These are phyloP conservation scores for Cephalophus harveyi DNA, from an alignment of 2,113 vertebrate genomes.

Conservation along the genomic window DNA sequence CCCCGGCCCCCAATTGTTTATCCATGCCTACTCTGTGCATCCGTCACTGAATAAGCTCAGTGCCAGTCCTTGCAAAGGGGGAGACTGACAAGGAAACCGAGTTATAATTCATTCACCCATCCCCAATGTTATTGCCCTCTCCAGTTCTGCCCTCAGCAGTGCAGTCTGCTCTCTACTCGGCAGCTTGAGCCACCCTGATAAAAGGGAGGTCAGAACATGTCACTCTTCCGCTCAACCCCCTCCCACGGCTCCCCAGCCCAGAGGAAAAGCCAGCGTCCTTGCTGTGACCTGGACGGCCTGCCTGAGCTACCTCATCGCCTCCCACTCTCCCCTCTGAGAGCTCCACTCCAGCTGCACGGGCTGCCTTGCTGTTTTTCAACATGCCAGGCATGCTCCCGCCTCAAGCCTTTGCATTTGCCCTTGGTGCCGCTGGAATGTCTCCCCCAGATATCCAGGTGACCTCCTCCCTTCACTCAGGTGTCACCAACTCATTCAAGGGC, in stretches of 20 bases:
- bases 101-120: neutral
- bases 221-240: neutral
- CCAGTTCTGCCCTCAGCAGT: neutral
- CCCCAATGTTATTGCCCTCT: neutral
- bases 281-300: conserved; percentile 33
- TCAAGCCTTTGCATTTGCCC: neutral
- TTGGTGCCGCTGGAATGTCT: neutral
- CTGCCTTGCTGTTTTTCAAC: neutral
- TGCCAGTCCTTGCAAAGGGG: neutral
- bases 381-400: neutral
- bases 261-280: conserved; percentile 46
- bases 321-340: neutral
- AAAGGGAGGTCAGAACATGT: neutral
- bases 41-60: neutral
- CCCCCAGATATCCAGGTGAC: neutral
- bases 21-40: neutral
- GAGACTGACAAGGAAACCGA: neutral
- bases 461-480: neutral
- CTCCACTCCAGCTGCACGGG: neutral
- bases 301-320: neutral
- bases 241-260: neutral
- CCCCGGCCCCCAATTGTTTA: neutral
- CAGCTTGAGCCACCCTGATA: neutral
- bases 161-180: neutral
- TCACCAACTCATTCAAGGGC: too few species aligned